Conservation (phyloP, 2,113 vertebrate genomes). For the Muntiacus muntjak region DNA sequence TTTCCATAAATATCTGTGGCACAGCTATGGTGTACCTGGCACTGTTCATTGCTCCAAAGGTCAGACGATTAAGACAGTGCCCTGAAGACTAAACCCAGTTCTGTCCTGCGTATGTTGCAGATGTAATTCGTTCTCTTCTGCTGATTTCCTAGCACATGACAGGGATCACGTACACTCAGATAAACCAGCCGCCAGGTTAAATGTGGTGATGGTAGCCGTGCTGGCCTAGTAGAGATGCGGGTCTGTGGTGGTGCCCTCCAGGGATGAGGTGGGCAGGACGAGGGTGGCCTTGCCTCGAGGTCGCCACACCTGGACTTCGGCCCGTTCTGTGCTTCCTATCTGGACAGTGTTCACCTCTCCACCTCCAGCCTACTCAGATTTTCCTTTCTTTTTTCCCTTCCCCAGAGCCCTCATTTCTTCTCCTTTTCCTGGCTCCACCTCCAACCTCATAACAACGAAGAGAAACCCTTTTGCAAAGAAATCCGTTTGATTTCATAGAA, state of each 20-base stretch:
- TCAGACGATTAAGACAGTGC: background rate
- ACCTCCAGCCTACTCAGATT: background rate
- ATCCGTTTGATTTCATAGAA: background rate
- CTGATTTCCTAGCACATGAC: background rate
- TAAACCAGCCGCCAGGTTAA: background rate
- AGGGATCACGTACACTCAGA: background rate
- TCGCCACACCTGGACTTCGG: background rate
- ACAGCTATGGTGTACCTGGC: background rate
- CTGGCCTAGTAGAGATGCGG: fast-evolving
- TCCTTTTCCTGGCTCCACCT: background rate
- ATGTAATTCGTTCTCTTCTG: background rate
- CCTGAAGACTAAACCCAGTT: background rate
- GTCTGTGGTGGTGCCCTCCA: background rate
- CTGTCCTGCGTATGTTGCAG: background rate
- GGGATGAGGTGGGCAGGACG: background rate
- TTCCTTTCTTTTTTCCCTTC: background rate
- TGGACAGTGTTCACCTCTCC: background rate
- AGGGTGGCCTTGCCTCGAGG: no score
- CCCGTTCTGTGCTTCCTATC: background rate
- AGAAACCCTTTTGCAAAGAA: background rate
- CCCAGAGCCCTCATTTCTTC: background rate
- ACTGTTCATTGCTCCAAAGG: background rate
- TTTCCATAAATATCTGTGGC: background rate
- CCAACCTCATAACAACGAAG: background rate
- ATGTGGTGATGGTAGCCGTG: no score